phyloP scores from a whole-genome alignment of 2,797 vertebrate species.

The Coendou prehensilis region DNA sequence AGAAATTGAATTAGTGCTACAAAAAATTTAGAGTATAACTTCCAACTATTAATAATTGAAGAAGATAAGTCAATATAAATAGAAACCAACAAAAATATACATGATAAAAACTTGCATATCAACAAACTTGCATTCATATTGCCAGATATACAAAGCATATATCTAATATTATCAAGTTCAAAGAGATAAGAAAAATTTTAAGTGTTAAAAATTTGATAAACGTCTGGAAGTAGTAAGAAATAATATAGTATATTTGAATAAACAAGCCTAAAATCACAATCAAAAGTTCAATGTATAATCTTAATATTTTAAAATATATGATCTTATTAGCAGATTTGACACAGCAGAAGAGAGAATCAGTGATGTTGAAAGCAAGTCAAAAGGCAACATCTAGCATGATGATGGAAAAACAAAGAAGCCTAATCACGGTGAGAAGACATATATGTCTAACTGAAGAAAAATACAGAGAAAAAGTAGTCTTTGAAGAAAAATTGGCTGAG shows the following conservation, averaged over 20 bases:
- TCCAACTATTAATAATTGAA: neutral
- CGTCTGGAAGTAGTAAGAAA: neutral
- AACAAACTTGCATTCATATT: neutral
- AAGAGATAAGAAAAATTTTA: neutral
- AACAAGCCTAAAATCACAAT: neutral
- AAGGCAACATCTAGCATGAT: neutral
- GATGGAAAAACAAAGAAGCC: neutral
- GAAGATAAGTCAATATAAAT: neutral
- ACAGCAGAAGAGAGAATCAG: neutral
- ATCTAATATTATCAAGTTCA: neutral
- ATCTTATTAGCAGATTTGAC: neutral
- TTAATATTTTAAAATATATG: neutral
- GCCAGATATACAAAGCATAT: neutral
- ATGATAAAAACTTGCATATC: neutral
- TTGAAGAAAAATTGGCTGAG: neutral
- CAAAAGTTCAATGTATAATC: neutral
- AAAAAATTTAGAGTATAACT: neutral
- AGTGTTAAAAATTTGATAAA: neutral
- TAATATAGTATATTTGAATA: neutral
- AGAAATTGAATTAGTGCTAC: neutral
- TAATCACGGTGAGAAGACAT: neutral
- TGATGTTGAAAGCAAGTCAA: neutral
- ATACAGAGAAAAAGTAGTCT: neutral
- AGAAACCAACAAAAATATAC: neutral
- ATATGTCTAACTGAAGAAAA: neutral